phyloP scores from a whole-genome alignment of 2,888 invertebrate genomes.

The Eupeodes luniger region DNA sequence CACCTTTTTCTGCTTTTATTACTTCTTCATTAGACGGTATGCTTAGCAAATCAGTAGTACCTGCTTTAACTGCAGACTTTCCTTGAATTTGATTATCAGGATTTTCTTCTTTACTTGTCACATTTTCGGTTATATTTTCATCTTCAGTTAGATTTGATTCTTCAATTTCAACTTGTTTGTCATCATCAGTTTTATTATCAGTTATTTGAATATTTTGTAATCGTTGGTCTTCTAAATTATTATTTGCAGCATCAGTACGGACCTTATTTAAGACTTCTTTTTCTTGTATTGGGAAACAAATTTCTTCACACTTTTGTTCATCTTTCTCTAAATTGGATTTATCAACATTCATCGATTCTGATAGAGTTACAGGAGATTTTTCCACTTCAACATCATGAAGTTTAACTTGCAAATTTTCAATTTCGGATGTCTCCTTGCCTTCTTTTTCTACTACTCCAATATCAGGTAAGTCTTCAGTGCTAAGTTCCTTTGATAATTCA shows the following conservation, averaged over 20 bases:
- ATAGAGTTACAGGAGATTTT: not conserved
- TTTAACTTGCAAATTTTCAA: not conserved
- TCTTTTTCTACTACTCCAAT: not conserved
- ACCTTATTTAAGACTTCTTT: too few relatives aligned
- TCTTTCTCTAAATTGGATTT: not conserved
- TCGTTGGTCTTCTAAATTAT: not conserved
- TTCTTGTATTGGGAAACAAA: not conserved
- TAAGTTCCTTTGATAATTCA: not conserved
- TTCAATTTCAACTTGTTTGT: not conserved
- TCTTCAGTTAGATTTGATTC: not conserved
- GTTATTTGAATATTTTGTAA: not conserved
- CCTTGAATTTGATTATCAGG: not conserved
- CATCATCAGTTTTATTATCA: not conserved
- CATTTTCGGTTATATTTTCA: not conserved
- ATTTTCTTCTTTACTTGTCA: not conserved
- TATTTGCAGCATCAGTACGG: not conserved
- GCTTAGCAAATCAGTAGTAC: not conserved
- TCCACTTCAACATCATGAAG: not conserved
- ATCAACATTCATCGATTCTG: not conserved
- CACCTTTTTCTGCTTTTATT: too few relatives aligned
- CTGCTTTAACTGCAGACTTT: not conserved
- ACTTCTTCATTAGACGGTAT: not conserved
- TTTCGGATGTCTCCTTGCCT: not conserved
- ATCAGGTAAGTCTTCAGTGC: too few relatives aligned
- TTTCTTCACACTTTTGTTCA: not conserved